Evolutionary conservation across 2,888 invertebrate genomes (phyloP), one percentile per base, ranked within the genome.

Genomic region (Hipparchia semele): DNA sequence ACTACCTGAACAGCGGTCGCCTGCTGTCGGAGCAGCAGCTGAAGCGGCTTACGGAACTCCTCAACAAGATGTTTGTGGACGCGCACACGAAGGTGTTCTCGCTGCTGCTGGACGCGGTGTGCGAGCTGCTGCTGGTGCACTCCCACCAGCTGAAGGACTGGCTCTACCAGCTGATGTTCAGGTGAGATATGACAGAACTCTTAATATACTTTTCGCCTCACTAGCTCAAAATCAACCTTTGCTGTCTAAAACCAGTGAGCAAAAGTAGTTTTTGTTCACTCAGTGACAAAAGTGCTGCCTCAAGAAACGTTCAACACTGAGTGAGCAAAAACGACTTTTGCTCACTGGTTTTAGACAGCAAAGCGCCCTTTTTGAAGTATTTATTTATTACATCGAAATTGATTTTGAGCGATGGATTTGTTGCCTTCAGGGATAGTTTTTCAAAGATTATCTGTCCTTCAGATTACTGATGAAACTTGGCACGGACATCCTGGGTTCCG

Each of bases 21-120:
- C 93, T 95, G 0, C 90, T 97, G 0, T 94, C 95, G 0, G 95
- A 95, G 5, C 94, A 95, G 0, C 98, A 98, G 84, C 93, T 98
- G 73, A 96, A 97, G 76, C 96, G 97, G 78, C 96, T 99, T n/a
- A 97, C 98, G 0, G 99, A 99, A 58, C 56, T 58, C 13, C 56
- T 58, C n/a, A 58, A 58, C 76, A 97, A 98, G 93, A 98, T 99
- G 98, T 99, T 99, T 88, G 98, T 98, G 95, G 99, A 99, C 90
- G 98, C 98, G 2, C 99, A 99, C 98, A 99, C 92, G 96, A 99
- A 81, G 97, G 98, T 99, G 79, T 97, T 99, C 92, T 97, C 98
- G 66, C 92, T 99, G 75, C 98, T 99, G 89, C 94, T 99, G 85
- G 99, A 99, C 86, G 98, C 98, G 0, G 95, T 99, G 59, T 97